Base-by-base conservation (phyloP, 2,888 invertebrate species). In the Tipula helvola region DNA sequence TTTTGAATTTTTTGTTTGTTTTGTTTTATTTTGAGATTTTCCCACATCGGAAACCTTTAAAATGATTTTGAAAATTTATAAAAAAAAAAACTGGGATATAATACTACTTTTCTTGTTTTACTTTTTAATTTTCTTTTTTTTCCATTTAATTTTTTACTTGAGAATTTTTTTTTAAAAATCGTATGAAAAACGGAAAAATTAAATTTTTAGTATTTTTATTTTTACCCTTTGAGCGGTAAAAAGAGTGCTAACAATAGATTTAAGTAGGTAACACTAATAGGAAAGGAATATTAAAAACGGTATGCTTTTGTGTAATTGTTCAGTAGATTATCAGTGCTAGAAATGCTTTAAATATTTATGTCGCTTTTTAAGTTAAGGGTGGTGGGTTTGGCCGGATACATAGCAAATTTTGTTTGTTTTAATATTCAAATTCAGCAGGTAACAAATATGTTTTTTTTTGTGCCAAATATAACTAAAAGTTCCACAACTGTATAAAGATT, bases 21-120 rank as follows among this genome's bases (percentile, higher is more conserved):
- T 47, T 47, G 28, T 57, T 57, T 57, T 86, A 52, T 86, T 16
- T 86, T 86, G 42, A 42, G 7, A 42, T 16, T 85, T 85, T 42
- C 12, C 42, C 42, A 42, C 42, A 42, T 71, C 71, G 28, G 28
- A 71, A 71, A 71, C 71, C 28, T 28, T 85, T 41, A 41, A 41
- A 18, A 85, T 41, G 4, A 41, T 85, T 85, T 42, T 85, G 10
- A 39, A 28, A 18, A 39, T 28, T 85, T 16, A 28, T 28, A 85
- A 85, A 52, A 57, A 85, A 52, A 57, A 86, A 36, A 86, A 47
- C 86, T 52, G 86, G 86, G 52, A 86, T 86, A 86, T 86, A 86
- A 86, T 52, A 42, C 42, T 85, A 42, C 18, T 85, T 42, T 42
- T 85, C 42, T 85, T 84, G 39, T 84, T 36, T 84, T 39, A 84